A percentile compares a stretch with the other conserved stretches of the same genome.
phyloP scores from a whole-genome alignment of 2,113 vertebrate genomes.

The Panthera uncia region DNA sequence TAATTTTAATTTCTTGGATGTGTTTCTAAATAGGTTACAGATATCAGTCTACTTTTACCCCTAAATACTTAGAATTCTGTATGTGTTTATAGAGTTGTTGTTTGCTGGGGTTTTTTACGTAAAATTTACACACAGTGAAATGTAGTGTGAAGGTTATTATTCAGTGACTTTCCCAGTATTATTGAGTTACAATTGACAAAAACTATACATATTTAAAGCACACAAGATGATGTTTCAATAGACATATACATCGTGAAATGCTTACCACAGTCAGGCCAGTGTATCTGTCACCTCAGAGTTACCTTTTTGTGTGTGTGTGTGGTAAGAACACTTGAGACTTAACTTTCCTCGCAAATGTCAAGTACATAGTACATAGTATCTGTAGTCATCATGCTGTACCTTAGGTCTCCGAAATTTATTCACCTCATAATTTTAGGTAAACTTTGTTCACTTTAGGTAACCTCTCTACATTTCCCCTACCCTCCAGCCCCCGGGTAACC shows the following conservation, averaged over 20 bases:
- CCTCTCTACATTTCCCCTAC: not conserved
- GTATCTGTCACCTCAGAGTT: not conserved
- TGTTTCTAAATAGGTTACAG: not conserved
- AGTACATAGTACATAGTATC: not conserved
- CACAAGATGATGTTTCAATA: not conserved
- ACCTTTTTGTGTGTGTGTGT: not conserved
- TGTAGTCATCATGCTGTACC: not conserved
- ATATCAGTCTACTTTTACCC: not conserved
- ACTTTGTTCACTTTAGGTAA: not conserved
- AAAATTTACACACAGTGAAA: not conserved
- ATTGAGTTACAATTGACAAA: not conserved
- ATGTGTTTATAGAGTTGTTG: not conserved
- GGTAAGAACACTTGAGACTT: not conserved
- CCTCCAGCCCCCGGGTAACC: no score
- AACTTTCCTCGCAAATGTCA: no score
- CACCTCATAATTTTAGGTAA: not conserved
- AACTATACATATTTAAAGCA: not conserved
- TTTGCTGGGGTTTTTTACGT: not conserved
- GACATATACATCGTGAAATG: not conserved
- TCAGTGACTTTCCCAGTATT: not conserved
- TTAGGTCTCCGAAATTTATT: not conserved
- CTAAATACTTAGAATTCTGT: conserved; percentile 8
- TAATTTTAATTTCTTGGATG: not conserved
- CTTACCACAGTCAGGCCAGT: not conserved
- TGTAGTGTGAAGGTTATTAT: not conserved